These are phyloP conservation scores for Ranitomeya variabilis DNA, from an alignment of 2,113 vertebrate genomes.

Conservation along the genomic window DNA sequence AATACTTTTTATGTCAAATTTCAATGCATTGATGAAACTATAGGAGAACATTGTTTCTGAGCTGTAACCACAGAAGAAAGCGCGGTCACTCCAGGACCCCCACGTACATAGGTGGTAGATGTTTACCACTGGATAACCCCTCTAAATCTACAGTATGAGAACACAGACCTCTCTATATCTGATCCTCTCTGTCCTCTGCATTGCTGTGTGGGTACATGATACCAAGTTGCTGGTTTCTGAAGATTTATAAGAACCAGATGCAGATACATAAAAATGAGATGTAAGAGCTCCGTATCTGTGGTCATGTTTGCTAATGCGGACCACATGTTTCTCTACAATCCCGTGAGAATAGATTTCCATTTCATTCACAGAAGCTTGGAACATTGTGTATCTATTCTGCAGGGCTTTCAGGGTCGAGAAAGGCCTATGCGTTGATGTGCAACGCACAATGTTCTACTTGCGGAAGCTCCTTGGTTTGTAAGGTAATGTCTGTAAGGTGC, in stretches of 20 bases:
- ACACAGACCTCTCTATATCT: background rate
- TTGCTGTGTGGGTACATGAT: background rate
- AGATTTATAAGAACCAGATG: slow-evolving; percentile 36
- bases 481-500: background rate
- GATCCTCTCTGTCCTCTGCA: background rate
- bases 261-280: slow-evolving; percentile 32
- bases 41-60: no score
- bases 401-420: background rate
- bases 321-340: slow-evolving; percentile 25
- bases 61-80: no score
- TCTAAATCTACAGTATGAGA: no score
- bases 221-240: background rate
- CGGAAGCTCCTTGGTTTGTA: background rate
- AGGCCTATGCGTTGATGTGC: background rate
- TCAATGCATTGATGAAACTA: no score
- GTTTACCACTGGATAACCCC: no score
- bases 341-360: background rate
- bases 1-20: no score
- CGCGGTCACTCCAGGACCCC: no score
- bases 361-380: slow-evolving; percentile 13
- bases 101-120: no score
- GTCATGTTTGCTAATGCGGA: slow-evolving; percentile 18
- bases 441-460: background rate
- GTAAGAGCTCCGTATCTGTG: slow-evolving; percentile 10
- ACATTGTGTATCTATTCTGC: background rate